These are phyloP conservation scores for Stigmatopora nigra DNA, from an alignment of 2,113 vertebrate genomes.

Conservation along the genomic window DNA sequence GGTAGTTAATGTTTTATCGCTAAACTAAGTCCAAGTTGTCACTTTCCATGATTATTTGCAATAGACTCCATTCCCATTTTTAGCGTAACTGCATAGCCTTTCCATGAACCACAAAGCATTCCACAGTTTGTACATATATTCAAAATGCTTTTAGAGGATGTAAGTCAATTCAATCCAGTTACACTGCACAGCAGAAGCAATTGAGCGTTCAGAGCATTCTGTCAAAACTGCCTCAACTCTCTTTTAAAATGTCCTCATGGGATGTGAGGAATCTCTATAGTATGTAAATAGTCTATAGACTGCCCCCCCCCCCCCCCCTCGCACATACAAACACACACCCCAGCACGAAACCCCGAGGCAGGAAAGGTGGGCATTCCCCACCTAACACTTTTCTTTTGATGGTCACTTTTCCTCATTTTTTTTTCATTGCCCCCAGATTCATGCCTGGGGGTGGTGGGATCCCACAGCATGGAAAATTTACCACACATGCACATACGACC, in stretches of 20 bases:
- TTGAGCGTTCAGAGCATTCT: constrained; percentile 26
- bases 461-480: constrained; percentile 56
- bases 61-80: constrained; percentile 35
- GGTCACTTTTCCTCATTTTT: constrained; percentile 32
- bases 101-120: constrained; percentile 22
- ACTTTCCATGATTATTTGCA: constrained; percentile 58
- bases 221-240: constrained; percentile 15
- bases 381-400: constrained; percentile 11
- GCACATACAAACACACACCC: constrained; percentile 1
- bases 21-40: constrained; percentile 44
- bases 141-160: constrained; percentile 34
- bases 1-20: constrained; percentile 54
- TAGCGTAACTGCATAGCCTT: constrained; percentile 29
- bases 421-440: constrained; percentile 41
- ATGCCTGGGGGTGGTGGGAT: constrained; percentile 40
- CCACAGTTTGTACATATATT: constrained; percentile 42
- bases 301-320: not conserved
- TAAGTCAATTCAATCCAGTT: constrained; percentile 29
- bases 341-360: constrained; percentile 15
- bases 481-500: constrained; percentile 42
- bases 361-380: constrained; percentile 20
- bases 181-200: constrained; percentile 5
- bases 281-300: not conserved
- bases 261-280: not conserved
- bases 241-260: constrained; percentile 1